A percentile compares a stretch with the other conserved stretches of the same genome.
These are phyloP conservation scores for Hyperopisus bebe DNA, from an alignment of 2,113 vertebrate genomes.

Conservation along the genomic window DNA sequence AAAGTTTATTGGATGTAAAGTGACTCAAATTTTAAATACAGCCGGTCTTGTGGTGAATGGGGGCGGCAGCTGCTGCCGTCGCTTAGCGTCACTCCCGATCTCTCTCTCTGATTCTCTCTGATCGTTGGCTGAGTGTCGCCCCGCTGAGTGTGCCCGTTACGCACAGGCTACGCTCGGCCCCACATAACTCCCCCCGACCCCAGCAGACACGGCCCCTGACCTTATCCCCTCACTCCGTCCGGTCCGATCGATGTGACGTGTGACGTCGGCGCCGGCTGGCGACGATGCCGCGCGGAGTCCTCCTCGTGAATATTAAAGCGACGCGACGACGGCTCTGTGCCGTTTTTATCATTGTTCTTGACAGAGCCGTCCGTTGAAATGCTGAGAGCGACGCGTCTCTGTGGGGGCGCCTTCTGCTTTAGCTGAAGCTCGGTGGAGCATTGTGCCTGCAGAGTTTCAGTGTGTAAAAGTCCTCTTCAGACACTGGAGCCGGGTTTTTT, in stretches of 20 bases:
- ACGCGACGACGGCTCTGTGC: too few species aligned
- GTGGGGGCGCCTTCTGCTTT: neutral
- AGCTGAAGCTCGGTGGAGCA: neutral
- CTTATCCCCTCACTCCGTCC: neutral
- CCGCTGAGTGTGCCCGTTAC: neutral
- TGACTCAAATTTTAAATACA: conserved; percentile 1
- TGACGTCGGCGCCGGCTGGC: neutral
- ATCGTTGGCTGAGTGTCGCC: neutral
- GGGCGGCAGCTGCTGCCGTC: neutral
- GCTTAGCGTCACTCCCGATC: neutral
- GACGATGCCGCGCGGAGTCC: neutral
- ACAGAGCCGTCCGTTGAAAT: neutral
- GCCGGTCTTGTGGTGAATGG: neutral
- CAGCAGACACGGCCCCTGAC: neutral
- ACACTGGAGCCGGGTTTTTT: neutral
- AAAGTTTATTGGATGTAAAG: neutral
- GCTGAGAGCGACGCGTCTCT: neutral
- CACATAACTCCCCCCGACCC: neutral
- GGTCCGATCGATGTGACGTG: neutral
- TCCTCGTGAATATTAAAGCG: neutral
- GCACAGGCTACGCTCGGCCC: neutral
- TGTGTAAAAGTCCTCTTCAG: neutral
- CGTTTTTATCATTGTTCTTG: neutral
- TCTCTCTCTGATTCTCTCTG: neutral
- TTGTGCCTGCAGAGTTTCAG: neutral